A percentile compares a stretch with the other conserved stretches of the same genome.
These are phyloP conservation scores for Leptinotarsa juncta DNA, from an alignment of 2,888 invertebrate species.

Conservation along the genomic window DNA sequence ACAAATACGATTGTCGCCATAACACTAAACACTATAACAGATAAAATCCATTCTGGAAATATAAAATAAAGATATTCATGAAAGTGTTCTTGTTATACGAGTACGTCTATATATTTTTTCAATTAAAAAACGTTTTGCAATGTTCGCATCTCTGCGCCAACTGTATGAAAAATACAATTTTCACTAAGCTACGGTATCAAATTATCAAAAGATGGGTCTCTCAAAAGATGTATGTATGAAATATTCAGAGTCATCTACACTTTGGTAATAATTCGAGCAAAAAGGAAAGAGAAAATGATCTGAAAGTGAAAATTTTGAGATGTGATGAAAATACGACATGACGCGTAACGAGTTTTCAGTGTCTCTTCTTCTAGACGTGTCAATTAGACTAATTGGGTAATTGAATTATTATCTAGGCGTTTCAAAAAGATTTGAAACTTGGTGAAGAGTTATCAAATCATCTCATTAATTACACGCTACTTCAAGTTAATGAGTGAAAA, in stretches of 20 bases:
- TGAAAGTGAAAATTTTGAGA: conserved; percentile 48
- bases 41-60: too few species aligned
- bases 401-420: background rate
- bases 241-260: conserved; percentile 11
- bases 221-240: conserved; percentile 8
- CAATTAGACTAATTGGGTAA: background rate
- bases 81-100: too few species aligned
- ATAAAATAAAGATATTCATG: too few species aligned
- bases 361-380: background rate
- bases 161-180: background rate
- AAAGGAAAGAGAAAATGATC: conserved; percentile 36
- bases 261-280: conserved; percentile 22
- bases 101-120: conserved; percentile 22
- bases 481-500: too few species aligned
- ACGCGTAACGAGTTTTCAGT: conserved; percentile 29
- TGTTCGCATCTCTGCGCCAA: background rate
- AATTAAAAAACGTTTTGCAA: conserved; percentile 12
- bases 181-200: background rate
- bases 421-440: background rate
- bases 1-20: too few species aligned
- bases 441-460: background rate
- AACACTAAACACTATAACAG: too few species aligned
- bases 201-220: conserved; percentile 3
- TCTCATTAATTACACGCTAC: too few species aligned
- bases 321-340: conserved; percentile 51